These are phyloP conservation scores for Dryocosmus kuriphilus DNA, from an alignment of 2,888 invertebrate species.

Conservation along the genomic window DNA sequence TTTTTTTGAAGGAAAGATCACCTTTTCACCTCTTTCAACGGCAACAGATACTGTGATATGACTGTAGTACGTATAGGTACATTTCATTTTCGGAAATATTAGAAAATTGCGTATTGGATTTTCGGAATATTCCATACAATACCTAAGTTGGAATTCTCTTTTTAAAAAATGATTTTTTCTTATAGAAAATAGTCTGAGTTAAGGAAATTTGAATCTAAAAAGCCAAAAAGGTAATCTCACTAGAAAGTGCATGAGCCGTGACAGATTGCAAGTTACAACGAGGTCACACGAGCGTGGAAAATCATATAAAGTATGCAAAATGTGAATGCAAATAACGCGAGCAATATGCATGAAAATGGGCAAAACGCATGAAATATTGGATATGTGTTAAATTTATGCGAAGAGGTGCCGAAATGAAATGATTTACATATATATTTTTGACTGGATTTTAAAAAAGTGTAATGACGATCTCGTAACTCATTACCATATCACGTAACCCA, in stretches of 20 bases:
- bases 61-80: too few species aligned
- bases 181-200: conserved; percentile 47
- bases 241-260: conserved; percentile 49
- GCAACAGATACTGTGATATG: too few species aligned
- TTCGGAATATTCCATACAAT: too few species aligned
- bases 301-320: conserved; percentile 75
- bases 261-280: conserved; percentile 55
- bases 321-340: conserved; percentile 72
- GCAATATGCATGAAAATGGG: conserved; percentile 73
- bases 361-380: conserved; percentile 69
- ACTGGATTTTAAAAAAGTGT: background rate
- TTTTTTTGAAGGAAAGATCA: too few species aligned
- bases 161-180: background rate
- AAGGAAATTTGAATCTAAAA: conserved; percentile 63
- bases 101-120: too few species aligned
- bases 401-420: conserved; percentile 52
- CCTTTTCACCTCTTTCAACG: too few species aligned
- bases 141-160: too few species aligned
- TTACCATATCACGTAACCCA: background rate
- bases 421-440: conserved; percentile 1
- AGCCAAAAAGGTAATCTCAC: conserved; percentile 47
- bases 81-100: too few species aligned
- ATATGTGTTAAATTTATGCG: conserved; percentile 59
- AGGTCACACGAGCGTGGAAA: conserved; percentile 66
- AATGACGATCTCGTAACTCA: background rate